Evolutionary conservation across 1,140 invertebrate species (phyloP), one percentile per base, ranked within the genome.

Genomic region (Hyles euphorbiae): DNA sequence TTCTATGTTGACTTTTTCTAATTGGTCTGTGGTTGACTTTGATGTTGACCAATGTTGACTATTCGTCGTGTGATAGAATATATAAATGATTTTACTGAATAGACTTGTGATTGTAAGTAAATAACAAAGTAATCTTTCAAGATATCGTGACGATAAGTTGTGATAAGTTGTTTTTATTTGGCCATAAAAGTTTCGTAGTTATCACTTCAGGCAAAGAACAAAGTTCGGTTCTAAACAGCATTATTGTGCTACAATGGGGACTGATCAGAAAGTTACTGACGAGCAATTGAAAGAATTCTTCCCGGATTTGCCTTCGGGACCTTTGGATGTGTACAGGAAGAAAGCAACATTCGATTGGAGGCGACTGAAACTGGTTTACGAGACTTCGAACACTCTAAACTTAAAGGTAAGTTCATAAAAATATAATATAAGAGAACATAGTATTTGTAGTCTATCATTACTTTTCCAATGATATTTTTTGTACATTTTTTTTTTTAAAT

Each of bases 301-400:
- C 52, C 89, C 91, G 0, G 92, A 93, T 68, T 90, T 94, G 60
- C 93, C 93, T 2, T 78, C 73, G n/a, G 95, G 96, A 10, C 94
- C 95, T 2, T 77, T 98, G 32, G 93, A 94, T 68, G 65, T 64
- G 6, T 97, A 96, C 70, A 91, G 97, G 58, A 92, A 93, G 56
- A 91, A 91, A 63, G 94, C 95, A 1, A 92, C 92, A 3, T 98
- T 98, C 79, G 91, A 96, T 76, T 97, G 96, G 94, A 95, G 95
- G 70, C 91, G 92, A 57, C 91, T 98, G 90, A 94, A 93, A 81
- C 60, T 95, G 3, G 87, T 93, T 66, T 89, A 97, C 22, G 93
- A 96, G 68, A 93, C 90, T 44, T 86, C 91, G 49, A 88, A 91
- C 7, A 78, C 81, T 48, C 78, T 94, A n/a, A 74, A 88, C 57